Evolutionary conservation across 2,888 invertebrate species (phyloP).

Genomic region (Pammene aurita): DNA sequence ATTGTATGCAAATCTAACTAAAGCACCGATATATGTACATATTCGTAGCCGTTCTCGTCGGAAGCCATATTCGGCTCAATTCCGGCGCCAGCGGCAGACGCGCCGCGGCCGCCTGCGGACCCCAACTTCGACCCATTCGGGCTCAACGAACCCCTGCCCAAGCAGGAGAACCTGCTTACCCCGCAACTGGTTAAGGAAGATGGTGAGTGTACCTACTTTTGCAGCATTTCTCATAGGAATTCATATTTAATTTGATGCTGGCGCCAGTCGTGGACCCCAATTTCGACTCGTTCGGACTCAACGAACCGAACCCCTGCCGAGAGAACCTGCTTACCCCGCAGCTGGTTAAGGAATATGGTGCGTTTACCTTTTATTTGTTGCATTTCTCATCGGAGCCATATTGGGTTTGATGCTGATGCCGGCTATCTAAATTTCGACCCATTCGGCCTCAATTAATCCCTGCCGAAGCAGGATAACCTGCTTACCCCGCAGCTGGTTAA

Average conservation of each 20-base stretch:
- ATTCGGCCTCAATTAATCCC: constrained; percentile 83
- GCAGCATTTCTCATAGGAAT: constrained; percentile 65
- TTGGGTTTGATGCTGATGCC: constrained; percentile 62
- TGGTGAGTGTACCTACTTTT: constrained; percentile 54
- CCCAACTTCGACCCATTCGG: constrained; percentile 87
- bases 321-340: constrained; percentile 73
- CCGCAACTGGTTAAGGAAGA: constrained; percentile 67
- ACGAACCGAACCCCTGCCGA: constrained; percentile 74
- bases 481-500: constrained; percentile 66
- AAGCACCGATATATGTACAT: too few species aligned
- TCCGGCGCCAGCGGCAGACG: constrained; percentile 61
- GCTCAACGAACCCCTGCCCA: constrained; percentile 73
- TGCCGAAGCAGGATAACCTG: constrained; percentile 73
- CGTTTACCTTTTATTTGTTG: constrained; percentile 53
- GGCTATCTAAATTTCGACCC: constrained; percentile 84
- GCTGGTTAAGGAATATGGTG: constrained; percentile 66
- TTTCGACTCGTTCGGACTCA: constrained; percentile 87
- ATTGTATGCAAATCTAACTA: too few species aligned
- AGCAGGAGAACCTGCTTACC: constrained; percentile 71
- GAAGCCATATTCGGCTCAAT: constrained; percentile 66
- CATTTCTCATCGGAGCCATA: constrained; percentile 65
- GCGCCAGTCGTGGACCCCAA: constrained; percentile 61
- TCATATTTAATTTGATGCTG: constrained; percentile 63
- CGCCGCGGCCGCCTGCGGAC: constrained; percentile 47
- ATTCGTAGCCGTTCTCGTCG: constrained; percentile 60